phyloP scores from a whole-genome alignment of 53 echinoderm and acorn worm genomes.

The Patiria pectinifera region DNA sequence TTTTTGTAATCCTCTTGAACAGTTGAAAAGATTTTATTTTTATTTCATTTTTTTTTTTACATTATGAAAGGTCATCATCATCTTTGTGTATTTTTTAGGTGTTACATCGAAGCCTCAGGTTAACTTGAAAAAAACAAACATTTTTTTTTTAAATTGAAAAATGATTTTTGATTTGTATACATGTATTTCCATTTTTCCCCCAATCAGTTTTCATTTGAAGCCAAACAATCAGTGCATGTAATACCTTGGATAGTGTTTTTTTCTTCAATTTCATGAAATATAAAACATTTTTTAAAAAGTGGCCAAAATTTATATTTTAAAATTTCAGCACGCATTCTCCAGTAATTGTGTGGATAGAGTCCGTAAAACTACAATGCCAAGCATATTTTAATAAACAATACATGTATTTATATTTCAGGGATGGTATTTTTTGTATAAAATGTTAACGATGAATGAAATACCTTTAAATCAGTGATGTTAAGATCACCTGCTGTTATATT shows the following conservation, averaged over 20 bases:
- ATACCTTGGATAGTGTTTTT: neutral
- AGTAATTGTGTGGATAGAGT: neutral
- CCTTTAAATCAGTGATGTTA: constrained; percentile 24
- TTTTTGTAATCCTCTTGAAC: no score
- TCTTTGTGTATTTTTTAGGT: neutral
- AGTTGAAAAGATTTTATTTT: no score
- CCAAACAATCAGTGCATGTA: neutral
- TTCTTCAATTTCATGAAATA: neutral
- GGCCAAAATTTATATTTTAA: constrained; percentile 6
- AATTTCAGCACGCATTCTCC: neutral
- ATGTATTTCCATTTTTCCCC: neutral
- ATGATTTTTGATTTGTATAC: neutral
- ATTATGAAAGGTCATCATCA: neutral
- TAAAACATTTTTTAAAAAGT: neutral
- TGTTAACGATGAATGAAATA: constrained; percentile 19
- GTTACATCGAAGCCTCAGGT: neutral
- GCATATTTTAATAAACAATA: constrained; percentile 32
- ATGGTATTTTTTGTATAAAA: constrained; percentile 49
- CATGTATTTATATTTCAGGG: constrained; percentile 42
- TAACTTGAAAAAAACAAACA: neutral
- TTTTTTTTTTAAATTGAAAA: neutral
- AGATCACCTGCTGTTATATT: neutral
- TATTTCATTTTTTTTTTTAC: no score
- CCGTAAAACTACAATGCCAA: constrained; percentile 11
- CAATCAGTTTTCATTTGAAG: neutral